Evolutionary conservation across 2,113 vertebrate genomes (phyloP), one percentile per base, ranked within the genome.

Genomic region (Crotalus helleri): DNA sequence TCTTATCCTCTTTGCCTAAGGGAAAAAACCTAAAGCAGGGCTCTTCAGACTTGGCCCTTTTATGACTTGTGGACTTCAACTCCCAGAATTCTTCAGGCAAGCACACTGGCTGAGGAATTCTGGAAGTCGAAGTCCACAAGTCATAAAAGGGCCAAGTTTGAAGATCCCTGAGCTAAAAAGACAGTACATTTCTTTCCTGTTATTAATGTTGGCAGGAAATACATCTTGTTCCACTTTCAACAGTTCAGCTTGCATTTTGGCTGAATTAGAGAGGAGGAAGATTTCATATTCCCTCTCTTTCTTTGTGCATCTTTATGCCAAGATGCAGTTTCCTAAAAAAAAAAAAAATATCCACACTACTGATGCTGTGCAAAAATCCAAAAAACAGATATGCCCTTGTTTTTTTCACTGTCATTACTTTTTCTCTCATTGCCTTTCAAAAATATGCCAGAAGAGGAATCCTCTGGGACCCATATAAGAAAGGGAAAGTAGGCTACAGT

Each of bases 401-500:
- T 54, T 85, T 61, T 91, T 51, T 69, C 46, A 33, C 55, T 90
- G 57, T 90, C 58, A 86, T 86, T 57, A 51, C 21, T 53, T 92
- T 92, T 90, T 86, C 94, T 69, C 89, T 89, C 91, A 91, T 59
- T 90, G 33, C 87, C 92, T 95, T 90, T 81, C 39, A 81, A 92
- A 58, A 81, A 61, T 89, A 74, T 39, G 49, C 5, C 46, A 90
- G 54, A 61, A 59, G 24, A 91, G 87, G 93, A 94, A 95, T 90
- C 93, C 90, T 74, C 61, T 55, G 85, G 87, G 91, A 90, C 51
- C 88, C 46, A 29, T n/a, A 91, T 89, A 85, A 95, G 33, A 95
- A 92, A 91, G 85, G 54, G 26, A 92, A 85, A 94, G 11, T 92
- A 91, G 92, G 93, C 94, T 95, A 88, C 85, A 54, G 26, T 55